These are phyloP conservation scores for Bolinopsis microptera DNA, from an alignment of 37 sponge, comb jelly and placozoan genomes.

Conservation along the genomic window DNA sequence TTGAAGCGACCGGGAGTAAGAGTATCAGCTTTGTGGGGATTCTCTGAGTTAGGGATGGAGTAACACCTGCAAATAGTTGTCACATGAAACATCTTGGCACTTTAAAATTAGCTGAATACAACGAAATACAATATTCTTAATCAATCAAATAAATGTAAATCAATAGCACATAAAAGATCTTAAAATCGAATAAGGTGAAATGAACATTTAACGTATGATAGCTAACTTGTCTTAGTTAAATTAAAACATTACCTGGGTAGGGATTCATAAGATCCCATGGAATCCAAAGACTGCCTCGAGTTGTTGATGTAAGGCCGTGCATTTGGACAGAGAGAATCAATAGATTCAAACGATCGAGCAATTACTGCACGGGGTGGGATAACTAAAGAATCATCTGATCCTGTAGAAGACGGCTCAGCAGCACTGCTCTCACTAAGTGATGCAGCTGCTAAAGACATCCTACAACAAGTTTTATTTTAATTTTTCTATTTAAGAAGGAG, in stretches of 20 bases:
- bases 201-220: too few species aligned
- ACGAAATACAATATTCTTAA: too few species aligned
- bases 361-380: background rate
- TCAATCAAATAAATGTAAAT: too few species aligned
- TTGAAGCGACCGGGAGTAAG: background rate
- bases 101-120: too few species aligned
- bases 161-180: background rate
- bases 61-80: conserved; percentile 53
- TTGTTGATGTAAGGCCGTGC: conserved; percentile 12
- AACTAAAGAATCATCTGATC: background rate
- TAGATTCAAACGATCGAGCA: conserved; percentile 58
- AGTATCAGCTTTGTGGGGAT: background rate
- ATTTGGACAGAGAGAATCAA: conserved; percentile 1
- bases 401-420: conserved; percentile 14
- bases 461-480: too few species aligned
- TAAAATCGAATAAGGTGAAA: background rate
- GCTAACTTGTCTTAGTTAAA: too few species aligned
- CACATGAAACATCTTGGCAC: too few species aligned
- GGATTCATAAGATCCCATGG: conserved; percentile 26
- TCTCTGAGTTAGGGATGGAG: conserved; percentile 63
- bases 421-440: conserved; percentile 29
- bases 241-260: background rate
- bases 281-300: conserved; percentile 36
- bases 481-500: too few species aligned
- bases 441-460: background rate